Evolutionary conservation across 2,113 vertebrate genomes (phyloP).

Genomic region (Xenotilapia longispinis): DNA sequence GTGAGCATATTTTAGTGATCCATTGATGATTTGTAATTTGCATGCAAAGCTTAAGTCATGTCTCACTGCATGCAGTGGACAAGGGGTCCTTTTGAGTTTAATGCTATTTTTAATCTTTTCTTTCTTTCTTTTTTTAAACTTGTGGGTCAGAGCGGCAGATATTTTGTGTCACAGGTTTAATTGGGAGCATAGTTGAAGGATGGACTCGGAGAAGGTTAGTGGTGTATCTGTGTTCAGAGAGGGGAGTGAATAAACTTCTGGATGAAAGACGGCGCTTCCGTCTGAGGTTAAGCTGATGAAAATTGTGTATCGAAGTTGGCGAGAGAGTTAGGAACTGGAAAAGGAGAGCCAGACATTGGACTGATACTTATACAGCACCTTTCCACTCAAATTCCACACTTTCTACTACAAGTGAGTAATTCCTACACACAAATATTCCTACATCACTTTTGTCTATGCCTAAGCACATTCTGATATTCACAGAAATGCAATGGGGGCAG

Average conservation of each 20-base stretch:
- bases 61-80: neutral
- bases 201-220: slow-evolving; percentile 1
- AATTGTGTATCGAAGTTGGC: neutral
- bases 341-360: neutral
- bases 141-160: neutral
- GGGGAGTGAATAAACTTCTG: neutral
- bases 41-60: neutral
- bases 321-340: neutral
- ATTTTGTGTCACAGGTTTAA: slow-evolving; percentile 32
- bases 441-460: neutral
- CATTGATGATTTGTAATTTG: neutral
- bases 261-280: neutral
- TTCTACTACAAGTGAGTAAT: neutral
- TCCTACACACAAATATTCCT: neutral
- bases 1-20: neutral
- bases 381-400: neutral
- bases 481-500: neutral
- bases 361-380: neutral
- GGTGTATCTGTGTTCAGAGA: neutral
- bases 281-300: neutral
- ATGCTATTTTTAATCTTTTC: neutral
- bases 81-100: neutral
- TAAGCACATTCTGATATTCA: neutral
- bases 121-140: neutral
- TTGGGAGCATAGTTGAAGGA: slow-evolving; percentile 18